A percentile compares a stretch with the other conserved stretches of the same genome.
phyloP scores from a whole-genome alignment of 2,797 vertebrate species.

The Acestrorhynchus altus region DNA sequence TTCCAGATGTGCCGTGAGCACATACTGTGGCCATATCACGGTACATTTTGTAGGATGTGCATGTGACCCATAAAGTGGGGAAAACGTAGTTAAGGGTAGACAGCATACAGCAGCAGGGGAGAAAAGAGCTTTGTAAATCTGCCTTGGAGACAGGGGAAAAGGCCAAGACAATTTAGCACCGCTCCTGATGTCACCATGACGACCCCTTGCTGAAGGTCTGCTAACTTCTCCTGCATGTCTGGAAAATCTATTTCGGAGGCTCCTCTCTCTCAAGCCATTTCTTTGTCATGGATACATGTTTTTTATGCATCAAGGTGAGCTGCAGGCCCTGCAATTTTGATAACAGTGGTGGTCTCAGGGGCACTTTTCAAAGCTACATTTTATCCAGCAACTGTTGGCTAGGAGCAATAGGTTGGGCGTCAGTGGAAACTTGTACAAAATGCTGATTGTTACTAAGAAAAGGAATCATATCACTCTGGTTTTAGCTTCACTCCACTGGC shows the following conservation, averaged over 20 bases:
- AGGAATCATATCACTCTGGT: too few relatives aligned
- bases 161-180: slow-evolving; percentile 63
- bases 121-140: slow-evolving; percentile 34
- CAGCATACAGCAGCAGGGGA: slow-evolving; percentile 61
- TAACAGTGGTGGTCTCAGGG: slow-evolving; percentile 3
- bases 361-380: slow-evolving; percentile 2
- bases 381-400: too few relatives aligned
- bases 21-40: too few relatives aligned
- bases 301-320: slow-evolving; percentile 17
- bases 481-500: too few relatives aligned
- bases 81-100: slow-evolving; percentile 56
- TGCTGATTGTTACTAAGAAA: too few relatives aligned
- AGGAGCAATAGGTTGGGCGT: too few relatives aligned
- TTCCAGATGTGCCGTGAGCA: too few relatives aligned
- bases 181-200: slow-evolving; percentile 69
- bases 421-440: too few relatives aligned
- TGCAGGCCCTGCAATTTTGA: slow-evolving; percentile 19
- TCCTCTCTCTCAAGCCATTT: slow-evolving; percentile 32
- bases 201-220: slow-evolving; percentile 61
- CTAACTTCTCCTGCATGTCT: slow-evolving; percentile 54
- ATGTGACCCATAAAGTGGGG: slow-evolving; percentile 58
- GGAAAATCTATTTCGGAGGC: slow-evolving; percentile 53
- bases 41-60: too few relatives aligned
- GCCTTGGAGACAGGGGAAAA: slow-evolving; percentile 56
- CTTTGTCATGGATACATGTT: slow-evolving; percentile 28